Evolutionary conservation across 2,888 invertebrate species (phyloP), one percentile per base, ranked within the genome.

Genomic region (Drosophila glabriapex): DNA sequence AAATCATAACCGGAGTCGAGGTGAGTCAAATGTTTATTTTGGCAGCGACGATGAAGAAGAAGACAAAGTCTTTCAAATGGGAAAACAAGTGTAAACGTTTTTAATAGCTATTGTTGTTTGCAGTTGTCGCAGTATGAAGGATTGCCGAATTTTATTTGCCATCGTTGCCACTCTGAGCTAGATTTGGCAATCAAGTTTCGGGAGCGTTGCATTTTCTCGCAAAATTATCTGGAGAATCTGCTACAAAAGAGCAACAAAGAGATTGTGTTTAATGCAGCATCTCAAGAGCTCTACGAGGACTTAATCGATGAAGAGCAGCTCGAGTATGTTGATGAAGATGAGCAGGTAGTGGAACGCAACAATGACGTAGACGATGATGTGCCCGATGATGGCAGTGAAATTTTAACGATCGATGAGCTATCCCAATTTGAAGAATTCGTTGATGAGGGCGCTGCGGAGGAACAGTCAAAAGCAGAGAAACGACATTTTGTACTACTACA

Each of bases 101-200:
- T 56, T 9, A 16, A 39, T 12, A 49, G 10, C 14, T 33, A 4
- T 28, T 16, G 25, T 19, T 5, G 37, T 35, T 46, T 39, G 14
- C 19, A 86, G 85, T 22, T 86, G 7, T 60, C 68, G 31, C 9
- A 14, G 4, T 41, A 71, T 25, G 56, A 81, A 28, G 72, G 59
- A 0, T 59, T 91, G 39, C 85, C 86, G 0, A 59, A 66, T 37
- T 73, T 68, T n/a, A 68, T 89, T 5, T 87, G 86, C 29, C 78
- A 82, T 16, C 85, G 86, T 2, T 87, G 86, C 46, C 43, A 35
- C 7, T 89, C 85, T 0, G 86, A 87, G 31, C 53, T 87, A 22
- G 86, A 87, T 22, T 61, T 91, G 56, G 86, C 91, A 10, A 60
- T 84, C 7, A 87, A 87, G 61, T 87, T 87, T 53, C 82, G 86